These are phyloP conservation scores for Gymnoscopelus microlampas DNA, from an alignment of 2,797 vertebrate genomes.

Conservation along the genomic window DNA sequence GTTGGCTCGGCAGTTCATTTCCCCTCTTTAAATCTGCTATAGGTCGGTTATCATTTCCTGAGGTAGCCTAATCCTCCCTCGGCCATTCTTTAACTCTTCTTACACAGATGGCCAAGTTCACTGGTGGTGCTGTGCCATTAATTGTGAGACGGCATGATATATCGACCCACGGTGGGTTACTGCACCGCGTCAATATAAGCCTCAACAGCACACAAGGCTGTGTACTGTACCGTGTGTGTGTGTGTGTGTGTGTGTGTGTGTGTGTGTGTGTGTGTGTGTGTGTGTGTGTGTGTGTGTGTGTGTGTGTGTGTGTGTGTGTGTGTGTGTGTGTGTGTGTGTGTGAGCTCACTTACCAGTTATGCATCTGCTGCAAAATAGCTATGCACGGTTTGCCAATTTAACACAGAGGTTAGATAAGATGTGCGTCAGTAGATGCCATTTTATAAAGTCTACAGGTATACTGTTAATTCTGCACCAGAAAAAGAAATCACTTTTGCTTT, in stretches of 20 bases:
- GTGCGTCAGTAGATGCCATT: neutral
- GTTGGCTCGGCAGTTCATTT: conserved; percentile 9
- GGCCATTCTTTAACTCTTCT: conserved; percentile 49
- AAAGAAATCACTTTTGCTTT: neutral
- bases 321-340: neutral
- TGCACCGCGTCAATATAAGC: conserved; percentile 72
- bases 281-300: neutral
- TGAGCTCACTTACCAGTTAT: conserved; percentile 44
- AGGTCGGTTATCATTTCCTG: conserved; percentile 21
- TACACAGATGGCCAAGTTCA: conserved; percentile 67
- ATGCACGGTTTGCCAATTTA: conserved; percentile 35
- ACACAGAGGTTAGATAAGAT: neutral
- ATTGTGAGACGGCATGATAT: conserved; percentile 70
- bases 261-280: neutral
- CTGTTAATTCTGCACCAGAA: conserved; percentile 11
- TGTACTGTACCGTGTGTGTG: neutral
- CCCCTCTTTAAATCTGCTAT: conserved; percentile 1
- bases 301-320: neutral
- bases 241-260: neutral
- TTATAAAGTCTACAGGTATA: neutral
- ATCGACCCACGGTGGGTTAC: conserved; percentile 72
- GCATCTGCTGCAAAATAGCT: conserved; percentile 40
- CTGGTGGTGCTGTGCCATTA: conserved; percentile 69
- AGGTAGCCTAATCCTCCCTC: conserved; percentile 42
- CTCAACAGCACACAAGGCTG: conserved; percentile 57